Percentiles rank a stretch among this genome's conserved stretches.
These are phyloP conservation scores for Etheostoma nigrum DNA, from an alignment of 2,797 vertebrate species.

Conservation along the genomic window DNA sequence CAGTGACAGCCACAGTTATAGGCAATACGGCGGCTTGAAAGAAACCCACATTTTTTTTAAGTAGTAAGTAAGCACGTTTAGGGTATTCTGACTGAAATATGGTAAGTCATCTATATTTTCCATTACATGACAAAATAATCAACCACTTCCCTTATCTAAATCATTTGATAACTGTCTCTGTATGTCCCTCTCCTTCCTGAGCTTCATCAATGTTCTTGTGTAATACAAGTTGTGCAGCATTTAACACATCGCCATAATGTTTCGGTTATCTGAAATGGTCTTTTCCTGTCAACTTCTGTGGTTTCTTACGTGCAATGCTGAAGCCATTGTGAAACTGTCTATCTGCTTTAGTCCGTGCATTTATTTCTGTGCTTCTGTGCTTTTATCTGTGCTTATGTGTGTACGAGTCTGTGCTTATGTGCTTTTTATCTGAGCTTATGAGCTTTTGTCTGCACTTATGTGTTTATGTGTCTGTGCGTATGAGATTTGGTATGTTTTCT, in stretches of 20 bases:
- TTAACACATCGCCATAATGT: not conserved
- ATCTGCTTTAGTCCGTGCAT: too few species aligned
- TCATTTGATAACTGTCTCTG: not conserved
- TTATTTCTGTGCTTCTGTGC: too few species aligned
- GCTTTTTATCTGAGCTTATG: too few species aligned
- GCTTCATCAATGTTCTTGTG: not conserved
- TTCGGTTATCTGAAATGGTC: not conserved
- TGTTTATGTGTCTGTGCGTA: too few species aligned
- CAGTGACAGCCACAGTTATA: too few species aligned
- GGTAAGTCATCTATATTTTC: not conserved
- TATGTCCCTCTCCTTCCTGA: not conserved
- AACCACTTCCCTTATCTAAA: not conserved
- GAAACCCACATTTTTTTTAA: not conserved
- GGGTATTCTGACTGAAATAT: not conserved
- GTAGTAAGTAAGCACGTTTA: not conserved
- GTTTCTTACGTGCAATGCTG: too few species aligned
- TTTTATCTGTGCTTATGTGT: too few species aligned
- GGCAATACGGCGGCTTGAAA: too few species aligned
- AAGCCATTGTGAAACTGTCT: not conserved
- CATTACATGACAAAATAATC: not conserved
- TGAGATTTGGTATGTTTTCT: too few species aligned
- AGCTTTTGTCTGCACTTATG: too few species aligned
- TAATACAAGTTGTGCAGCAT: not conserved
- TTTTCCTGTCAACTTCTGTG: not conserved
- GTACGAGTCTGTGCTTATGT: too few species aligned